These are phyloP conservation scores for Peromyscus leucopus DNA, from an alignment of 2,113 vertebrate species.

Conservation along the genomic window DNA sequence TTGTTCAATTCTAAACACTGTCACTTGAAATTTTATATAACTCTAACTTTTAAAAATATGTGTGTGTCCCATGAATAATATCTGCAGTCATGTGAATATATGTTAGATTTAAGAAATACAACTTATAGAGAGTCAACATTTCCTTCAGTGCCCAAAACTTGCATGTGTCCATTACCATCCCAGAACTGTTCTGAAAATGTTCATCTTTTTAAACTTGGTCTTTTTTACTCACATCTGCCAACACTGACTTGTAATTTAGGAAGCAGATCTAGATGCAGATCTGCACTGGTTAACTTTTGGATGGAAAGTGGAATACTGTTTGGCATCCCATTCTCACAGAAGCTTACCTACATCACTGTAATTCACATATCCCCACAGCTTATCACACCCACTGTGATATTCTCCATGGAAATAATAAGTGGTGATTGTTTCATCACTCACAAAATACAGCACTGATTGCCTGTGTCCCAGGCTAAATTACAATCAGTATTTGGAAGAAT, in stretches of 20 bases:
- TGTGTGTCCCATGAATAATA: background rate
- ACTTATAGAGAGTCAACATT: background rate
- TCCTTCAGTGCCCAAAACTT: background rate
- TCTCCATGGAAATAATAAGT: background rate
- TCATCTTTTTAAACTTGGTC: background rate
- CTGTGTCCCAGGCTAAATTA: background rate
- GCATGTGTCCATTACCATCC: background rate
- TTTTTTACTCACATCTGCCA: too few species aligned
- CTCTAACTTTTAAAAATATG: background rate
- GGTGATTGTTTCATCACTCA: background rate
- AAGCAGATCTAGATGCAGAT: too few species aligned
- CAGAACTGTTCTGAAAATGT: too few species aligned
- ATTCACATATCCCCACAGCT: background rate
- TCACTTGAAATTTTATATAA: background rate
- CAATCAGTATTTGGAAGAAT: background rate
- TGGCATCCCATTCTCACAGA: background rate
- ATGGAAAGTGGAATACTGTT: background rate
- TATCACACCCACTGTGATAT: background rate
- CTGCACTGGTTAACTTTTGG: background rate
- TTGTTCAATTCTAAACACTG: background rate
- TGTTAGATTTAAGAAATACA: background rate
- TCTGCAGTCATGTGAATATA: background rate
- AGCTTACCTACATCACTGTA: background rate
- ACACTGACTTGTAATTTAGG: too few species aligned
- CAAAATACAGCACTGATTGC: background rate